phyloP scores from a whole-genome alignment of 2,113 vertebrate species.

The Eira barbara region DNA sequence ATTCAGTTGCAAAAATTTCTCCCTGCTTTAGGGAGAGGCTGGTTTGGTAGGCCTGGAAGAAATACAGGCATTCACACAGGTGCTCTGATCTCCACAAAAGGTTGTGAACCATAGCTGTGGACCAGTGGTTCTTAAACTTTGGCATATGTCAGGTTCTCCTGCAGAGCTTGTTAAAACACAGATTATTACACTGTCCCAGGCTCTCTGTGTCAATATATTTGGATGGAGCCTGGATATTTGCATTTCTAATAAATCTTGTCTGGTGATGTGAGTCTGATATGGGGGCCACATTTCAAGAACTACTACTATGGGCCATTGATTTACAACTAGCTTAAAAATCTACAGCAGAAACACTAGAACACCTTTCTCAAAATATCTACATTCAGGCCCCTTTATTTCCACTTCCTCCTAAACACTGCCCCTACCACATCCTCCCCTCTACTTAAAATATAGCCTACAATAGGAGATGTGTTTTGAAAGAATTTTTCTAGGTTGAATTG shows the following conservation, averaged over 20 bases:
- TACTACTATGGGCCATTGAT: neutral
- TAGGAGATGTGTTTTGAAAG: neutral
- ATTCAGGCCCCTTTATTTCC: neutral
- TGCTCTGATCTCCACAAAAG: neutral
- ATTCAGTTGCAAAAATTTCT: neutral
- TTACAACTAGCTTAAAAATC: neutral
- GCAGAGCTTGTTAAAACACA: neutral
- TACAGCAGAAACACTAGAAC: neutral
- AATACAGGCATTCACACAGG: neutral
- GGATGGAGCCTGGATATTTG: neutral
- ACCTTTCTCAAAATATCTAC: neutral
- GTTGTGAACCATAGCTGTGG: neutral
- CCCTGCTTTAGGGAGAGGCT: neutral
- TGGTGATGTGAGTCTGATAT: neutral
- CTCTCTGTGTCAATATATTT: neutral
- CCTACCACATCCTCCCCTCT: accelerated
- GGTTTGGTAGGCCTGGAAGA: neutral
- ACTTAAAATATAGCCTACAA: neutral
- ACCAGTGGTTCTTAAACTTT: neutral
- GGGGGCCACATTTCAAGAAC: neutral
- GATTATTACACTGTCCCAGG: no score
- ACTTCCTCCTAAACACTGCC: neutral
- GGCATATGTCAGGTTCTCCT: neutral
- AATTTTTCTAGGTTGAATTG: neutral
- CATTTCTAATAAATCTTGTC: neutral